phyloP scores from a whole-genome alignment of 2,888 invertebrate species.

The Monochamus alternatus region DNA sequence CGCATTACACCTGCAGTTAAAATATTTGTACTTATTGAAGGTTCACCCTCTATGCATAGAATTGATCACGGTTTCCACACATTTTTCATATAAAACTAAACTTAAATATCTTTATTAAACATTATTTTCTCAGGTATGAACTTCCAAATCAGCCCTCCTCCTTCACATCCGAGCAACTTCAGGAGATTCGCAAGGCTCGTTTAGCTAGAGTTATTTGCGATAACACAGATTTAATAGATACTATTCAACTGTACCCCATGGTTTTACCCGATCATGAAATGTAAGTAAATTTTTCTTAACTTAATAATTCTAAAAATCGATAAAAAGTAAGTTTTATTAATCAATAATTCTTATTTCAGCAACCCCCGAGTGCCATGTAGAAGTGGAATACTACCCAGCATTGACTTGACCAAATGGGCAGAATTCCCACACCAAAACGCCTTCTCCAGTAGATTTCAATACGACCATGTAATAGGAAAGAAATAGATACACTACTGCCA shows the following conservation, averaged over 20 bases:
- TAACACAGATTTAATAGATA: constrained; percentile 93
- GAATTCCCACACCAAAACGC: constrained; percentile 71
- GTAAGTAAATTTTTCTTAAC: constrained; percentile 75
- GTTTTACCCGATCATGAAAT: constrained; percentile 93
- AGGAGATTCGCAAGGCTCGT: constrained; percentile 86
- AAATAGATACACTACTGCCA: constrained; percentile 27
- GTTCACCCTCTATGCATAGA: no score
- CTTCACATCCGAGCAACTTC: constrained; percentile 89
- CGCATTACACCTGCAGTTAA: no score
- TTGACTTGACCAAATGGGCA: constrained; percentile 93
- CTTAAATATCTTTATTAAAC: constrained; percentile 74
- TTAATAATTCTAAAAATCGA: no score
- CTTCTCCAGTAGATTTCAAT: constrained; percentile 36
- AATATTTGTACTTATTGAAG: no score
- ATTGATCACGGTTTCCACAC: no score
- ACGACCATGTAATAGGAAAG: constrained; percentile 49
- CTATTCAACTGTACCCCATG: constrained; percentile 93
- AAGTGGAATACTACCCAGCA: constrained; percentile 88
- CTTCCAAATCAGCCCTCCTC: constrained; percentile 92
- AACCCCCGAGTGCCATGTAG: constrained; percentile 95
- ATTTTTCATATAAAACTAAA: no score
- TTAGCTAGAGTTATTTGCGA: constrained; percentile 91
- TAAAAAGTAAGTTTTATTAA: no score
- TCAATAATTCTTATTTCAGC: constrained; percentile 71
- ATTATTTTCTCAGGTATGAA: constrained; percentile 78